Conservation (phyloP, 2,888 invertebrate genomes). For the Parascotia fuliginaria region DNA sequence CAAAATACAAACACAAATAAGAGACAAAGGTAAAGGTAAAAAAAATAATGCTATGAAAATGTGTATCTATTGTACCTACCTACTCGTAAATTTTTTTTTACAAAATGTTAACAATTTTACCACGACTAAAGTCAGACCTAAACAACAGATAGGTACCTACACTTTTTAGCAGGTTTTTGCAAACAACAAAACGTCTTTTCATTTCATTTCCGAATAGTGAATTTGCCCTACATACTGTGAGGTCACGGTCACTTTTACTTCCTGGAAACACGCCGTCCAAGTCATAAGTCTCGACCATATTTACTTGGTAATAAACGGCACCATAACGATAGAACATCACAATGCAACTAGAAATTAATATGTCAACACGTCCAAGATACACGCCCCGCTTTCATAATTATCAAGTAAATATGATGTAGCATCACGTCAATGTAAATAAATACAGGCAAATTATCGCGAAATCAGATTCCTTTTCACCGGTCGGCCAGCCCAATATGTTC, state of each 20-base stretch:
- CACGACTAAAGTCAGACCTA: too few species aligned
- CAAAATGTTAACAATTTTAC: too few species aligned
- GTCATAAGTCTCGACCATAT: too few species aligned
- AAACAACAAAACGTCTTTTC: not conserved
- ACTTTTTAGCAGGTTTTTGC: not conserved
- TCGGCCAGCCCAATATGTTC: slow-evolving; percentile 50
- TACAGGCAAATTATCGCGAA: slow-evolving; percentile 45
- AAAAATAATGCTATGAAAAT: too few species aligned
- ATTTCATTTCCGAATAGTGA: not conserved
- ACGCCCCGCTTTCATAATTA: slow-evolving; percentile 27
- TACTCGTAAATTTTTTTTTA: too few species aligned
- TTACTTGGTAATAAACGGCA: too few species aligned
- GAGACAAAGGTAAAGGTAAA: too few species aligned
- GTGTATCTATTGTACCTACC: too few species aligned
- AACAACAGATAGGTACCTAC: not conserved
- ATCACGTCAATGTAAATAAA: slow-evolving; percentile 31
- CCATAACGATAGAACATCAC: too few species aligned
- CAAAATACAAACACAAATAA: too few species aligned
- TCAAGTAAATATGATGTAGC: slow-evolving; percentile 18
- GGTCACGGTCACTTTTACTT: not conserved
- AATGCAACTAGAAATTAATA: not conserved
- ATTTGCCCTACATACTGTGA: not conserved
- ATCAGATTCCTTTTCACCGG: slow-evolving; percentile 58
- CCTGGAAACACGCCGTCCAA: too few species aligned
- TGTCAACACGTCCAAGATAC: not conserved